These are phyloP conservation scores for Ibycter americanus DNA, from an alignment of 2,797 vertebrate genomes.

Conservation along the genomic window DNA sequence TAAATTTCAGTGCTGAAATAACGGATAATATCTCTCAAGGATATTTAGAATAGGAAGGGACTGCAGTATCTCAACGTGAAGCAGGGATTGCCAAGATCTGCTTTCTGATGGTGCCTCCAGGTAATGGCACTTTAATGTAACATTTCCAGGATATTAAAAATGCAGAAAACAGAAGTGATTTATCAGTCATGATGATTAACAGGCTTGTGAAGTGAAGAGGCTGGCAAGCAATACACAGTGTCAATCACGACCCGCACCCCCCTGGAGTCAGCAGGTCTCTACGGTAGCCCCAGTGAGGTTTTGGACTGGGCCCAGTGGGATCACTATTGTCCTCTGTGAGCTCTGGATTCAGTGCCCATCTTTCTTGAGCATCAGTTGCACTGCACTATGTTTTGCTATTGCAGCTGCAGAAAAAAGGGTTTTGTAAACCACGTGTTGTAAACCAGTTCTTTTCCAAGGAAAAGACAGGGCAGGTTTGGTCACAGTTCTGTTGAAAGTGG, in stretches of 20 bases:
- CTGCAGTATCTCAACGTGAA: background rate
- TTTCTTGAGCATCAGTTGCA: background rate
- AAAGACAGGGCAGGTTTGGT: background rate
- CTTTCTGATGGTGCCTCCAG: background rate
- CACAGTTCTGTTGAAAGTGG: background rate
- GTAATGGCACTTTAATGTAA: background rate
- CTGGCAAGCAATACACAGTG: background rate
- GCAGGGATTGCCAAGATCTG: background rate
- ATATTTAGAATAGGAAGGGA: background rate
- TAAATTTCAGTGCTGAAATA: background rate
- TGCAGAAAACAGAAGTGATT: background rate
- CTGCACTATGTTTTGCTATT: background rate
- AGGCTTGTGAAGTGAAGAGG: background rate
- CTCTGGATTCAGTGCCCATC: background rate
- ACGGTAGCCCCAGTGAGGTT: background rate
- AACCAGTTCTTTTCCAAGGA: background rate
- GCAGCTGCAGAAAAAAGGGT: background rate
- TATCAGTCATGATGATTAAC: background rate
- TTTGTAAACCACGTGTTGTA: background rate
- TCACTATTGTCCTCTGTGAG: accelerated
- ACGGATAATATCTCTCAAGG: background rate
- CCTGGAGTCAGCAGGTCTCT: background rate
- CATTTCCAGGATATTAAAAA: background rate
- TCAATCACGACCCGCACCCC: background rate
- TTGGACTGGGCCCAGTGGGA: background rate